These are phyloP conservation scores for Murina feae DNA, from an alignment of 2,113 vertebrate species.

Conservation along the genomic window DNA sequence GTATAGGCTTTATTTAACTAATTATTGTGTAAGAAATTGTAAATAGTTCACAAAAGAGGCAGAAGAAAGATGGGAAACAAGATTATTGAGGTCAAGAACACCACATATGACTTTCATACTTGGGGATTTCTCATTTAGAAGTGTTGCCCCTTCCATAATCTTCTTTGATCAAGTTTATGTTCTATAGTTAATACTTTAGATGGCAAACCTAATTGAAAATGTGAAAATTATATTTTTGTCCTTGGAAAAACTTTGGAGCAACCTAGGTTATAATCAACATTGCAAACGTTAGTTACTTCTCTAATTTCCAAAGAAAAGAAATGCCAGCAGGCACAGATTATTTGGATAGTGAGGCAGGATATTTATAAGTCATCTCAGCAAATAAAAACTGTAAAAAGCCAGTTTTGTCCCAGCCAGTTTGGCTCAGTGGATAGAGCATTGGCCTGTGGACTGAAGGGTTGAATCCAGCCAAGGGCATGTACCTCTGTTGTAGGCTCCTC, in stretches of 20 bases:
- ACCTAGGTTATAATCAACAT: background rate
- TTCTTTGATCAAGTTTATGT: background rate
- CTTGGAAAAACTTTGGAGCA: background rate
- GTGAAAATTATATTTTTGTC: background rate
- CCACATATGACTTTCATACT: background rate
- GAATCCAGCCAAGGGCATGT: too few relatives aligned
- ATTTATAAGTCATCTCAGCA: background rate
- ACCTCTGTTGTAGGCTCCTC: too few relatives aligned
- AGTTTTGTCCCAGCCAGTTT: background rate
- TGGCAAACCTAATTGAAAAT: conserved; percentile 3
- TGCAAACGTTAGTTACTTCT: background rate
- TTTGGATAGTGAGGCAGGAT: background rate
- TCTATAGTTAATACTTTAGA: background rate
- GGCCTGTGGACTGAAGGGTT: too few relatives aligned
- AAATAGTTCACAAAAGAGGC: background rate
- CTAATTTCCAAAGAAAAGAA: conserved; percentile 15
- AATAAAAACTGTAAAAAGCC: conserved; percentile 6
- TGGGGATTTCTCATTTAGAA: conserved; percentile 20
- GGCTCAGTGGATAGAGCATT: too few relatives aligned
- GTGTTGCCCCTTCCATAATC: background rate
- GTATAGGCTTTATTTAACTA: background rate
- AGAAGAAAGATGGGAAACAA: conserved; percentile 10
- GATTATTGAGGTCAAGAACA: conserved; percentile 4
- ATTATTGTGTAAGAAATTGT: background rate
- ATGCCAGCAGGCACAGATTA: background rate